Base-by-base conservation (phyloP, 2,797 vertebrate genomes). In the Hybognathus amarus region DNA sequence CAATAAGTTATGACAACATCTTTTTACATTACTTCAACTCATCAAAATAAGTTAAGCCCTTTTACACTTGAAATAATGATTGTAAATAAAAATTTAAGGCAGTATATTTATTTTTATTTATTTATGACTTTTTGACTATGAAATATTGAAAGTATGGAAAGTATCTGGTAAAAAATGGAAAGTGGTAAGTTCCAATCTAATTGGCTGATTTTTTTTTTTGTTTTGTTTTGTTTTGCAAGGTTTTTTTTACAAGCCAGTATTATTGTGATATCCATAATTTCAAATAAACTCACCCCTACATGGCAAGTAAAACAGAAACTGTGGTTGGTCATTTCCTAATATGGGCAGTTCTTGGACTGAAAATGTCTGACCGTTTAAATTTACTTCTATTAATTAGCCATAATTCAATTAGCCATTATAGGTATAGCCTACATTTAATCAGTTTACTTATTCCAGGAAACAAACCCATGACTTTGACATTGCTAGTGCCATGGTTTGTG, bases 31-130 rank as follows among this genome's bases (percentile, higher is more conserved):
- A 6, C n/a, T 24, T 24, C 24, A 12, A 24, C n/a, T 59, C n/a
- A 24, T 13, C 5, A 24, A 59, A 61, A 61, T 13, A 61, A 61
- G 11, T 59, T 59, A 5, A n/a, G 45, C 45, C 4, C 15, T 45
- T 45, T 45, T 4, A 45, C 15, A 45, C 45, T 45, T 45, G 4
- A 45, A 45, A 45, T 45, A 4, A 45, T 45, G 3, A 42, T 40
- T 40, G 38, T 2, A 40, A 8, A 8, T 7, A 40, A 3, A 45
- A 5, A 45, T 12, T 45, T 13, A 47, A 47, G 45, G 12, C 1
- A 45, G 4, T 13, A 15, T 4, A 4, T 11, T 42, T 12, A 0
- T 12, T 12, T 4, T 36, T 36, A 0, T 2, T 10, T n/a, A n/a
- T n/a, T n/a, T n/a, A n/a, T n/a, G n/a, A n/a, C n/a, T n/a, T 42